Base-by-base conservation (phyloP, 2,113 vertebrate species). In the Heterocephalus glaber region DNA sequence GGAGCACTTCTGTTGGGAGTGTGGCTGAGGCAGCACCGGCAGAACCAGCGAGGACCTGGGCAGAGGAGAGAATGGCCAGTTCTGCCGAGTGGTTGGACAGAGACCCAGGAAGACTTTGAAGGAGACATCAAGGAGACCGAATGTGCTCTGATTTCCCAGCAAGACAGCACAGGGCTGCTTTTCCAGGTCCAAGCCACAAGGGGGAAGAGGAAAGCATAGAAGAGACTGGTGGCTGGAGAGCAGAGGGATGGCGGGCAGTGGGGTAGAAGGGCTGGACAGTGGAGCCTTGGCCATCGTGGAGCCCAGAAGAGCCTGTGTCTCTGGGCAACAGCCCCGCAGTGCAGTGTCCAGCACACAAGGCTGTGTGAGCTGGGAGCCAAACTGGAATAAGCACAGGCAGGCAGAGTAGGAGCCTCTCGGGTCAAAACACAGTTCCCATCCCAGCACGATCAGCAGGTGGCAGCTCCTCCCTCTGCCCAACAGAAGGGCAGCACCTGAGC, bases 171-270 rank as follows among this genome's bases (percentile, higher is more conserved):
- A 19, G 38, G 52, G 63, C 44, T 77, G 47, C 44, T 38, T 89
- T 56, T n/a, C 63, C 81, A 95, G 63, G 17, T 38, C 77, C 3
- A 54, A 60, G 33, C 4, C 44, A 65, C 1, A 38, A 58, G 66
- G 47, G 11, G 9, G 52, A 61, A 63, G 49, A 35, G 5, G 14
- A 5, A 22, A 41, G 10, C 41, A 52, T 0, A 3, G 26, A 24
- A 7, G 0, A 19, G 8, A 44, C 38, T 7, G 19, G 65, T 79
- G 52, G 47, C 90, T 1, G 19, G 38, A 22, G 19, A 58, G 5
- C 28, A 81, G 52, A 33, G 0, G 7, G 14, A 24, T 2, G 3
- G 7, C 2, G n/a, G n/a, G 79, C 7, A 13, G 28, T 12, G 3
- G 58, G 26, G 0, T 0, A 11, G 41, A 56, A 90, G n/a, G 3